Base-by-base conservation (phyloP, 2,888 invertebrate genomes). In the Malacosoma neustria region DNA sequence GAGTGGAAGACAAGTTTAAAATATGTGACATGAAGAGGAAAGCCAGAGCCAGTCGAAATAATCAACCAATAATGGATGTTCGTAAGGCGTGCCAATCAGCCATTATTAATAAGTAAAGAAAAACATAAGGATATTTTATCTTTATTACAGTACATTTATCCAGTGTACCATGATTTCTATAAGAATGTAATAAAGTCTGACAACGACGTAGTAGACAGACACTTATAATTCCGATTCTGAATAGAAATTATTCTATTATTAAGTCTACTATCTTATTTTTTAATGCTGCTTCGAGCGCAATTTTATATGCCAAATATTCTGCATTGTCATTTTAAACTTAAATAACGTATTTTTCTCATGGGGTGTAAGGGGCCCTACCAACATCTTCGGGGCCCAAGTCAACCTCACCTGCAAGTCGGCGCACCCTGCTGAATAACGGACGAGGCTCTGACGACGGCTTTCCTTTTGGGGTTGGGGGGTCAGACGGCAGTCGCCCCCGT, bases 41-140 rank as follows among this genome's bases (percentile, higher is more conserved):
- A n/a, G n/a, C n/a, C n/a, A n/a, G 37, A 37, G 37, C 29, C 37
- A 37, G 37, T 36, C 37, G 37, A 37, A 37, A 37, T 37, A 37
- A 37, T 37, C 37, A 33, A 30, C 30, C 30, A 37, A 30, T 30
- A 33, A 37, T 22, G 34, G 32, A 31, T 32, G 32, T 35, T 38
- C 35, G 14, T 35, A 38, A 38, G 32, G 34, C 35, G 14, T 32
- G 13, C n/a, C 22, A 38, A 32, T 34, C 34, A 38, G 38, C 34
- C 38, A 34, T 34, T 30, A 34, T 15, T 32, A 22, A 22, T 32
- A 36, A 22, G 29, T 32, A 32, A 32, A 32, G 22, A 36, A 29
- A 29, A 29, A 29, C 29, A 29, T 29, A 29, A 29, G 2, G 29
- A 29, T 29, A 29, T 29, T 29, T n/a, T n/a, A n/a, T n/a, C n/a